Evolutionary conservation across 1,140 invertebrate species (phyloP).

Genomic region (Leptinotarsa undecemlineata): DNA sequence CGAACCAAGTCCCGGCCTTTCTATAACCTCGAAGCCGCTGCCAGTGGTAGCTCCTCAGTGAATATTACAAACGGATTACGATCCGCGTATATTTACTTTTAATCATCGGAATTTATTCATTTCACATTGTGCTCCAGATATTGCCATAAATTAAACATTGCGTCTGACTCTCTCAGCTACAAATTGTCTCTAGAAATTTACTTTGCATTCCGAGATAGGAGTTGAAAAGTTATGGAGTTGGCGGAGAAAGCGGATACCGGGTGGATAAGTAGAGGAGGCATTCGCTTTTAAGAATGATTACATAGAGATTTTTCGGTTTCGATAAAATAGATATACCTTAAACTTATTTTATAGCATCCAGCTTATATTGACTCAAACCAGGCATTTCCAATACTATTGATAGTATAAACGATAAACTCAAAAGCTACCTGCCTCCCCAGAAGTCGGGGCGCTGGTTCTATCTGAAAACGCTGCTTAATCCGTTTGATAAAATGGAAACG

Average conservation of each 20-base stretch:
- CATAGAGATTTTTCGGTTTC: no score
- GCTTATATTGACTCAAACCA: no score
- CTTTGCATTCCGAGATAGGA: not conserved
- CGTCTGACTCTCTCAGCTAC: not conserved
- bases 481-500: no score
- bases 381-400: no score
- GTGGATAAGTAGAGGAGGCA: not conserved
- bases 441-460: no score
- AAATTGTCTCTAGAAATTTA: not conserved
- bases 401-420: no score
- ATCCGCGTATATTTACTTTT: conserved; percentile 6
- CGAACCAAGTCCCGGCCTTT: conserved; percentile 1
- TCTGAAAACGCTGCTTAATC: no score
- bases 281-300: no score
- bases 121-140: conserved; percentile 3
- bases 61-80: conserved; percentile 8
- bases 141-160: conserved; percentile 3
- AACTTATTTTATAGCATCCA: no score
- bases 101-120: conserved; percentile 6
- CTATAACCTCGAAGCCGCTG: not conserved
- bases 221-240: not conserved
- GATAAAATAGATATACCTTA: no score
- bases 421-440: no score
- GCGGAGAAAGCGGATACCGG: not conserved
- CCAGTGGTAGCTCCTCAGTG: conserved; percentile 4